Base-by-base conservation (phyloP, 2,888 invertebrate species). In the Amblyjoppa proteus region DNA sequence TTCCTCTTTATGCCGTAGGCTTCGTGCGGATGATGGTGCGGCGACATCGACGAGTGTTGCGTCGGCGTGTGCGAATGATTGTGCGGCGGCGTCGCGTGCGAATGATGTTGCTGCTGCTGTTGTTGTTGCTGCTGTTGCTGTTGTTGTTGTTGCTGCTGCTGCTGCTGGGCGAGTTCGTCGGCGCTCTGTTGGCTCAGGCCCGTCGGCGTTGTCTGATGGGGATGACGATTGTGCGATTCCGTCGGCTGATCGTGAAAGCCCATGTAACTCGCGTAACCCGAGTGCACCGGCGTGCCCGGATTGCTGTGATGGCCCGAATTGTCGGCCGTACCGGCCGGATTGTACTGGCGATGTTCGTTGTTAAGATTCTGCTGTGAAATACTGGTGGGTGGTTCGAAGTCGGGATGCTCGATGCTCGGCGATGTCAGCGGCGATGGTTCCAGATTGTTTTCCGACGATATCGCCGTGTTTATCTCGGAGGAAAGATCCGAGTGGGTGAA, bases 391-490 rank as follows among this genome's bases (percentile, higher is more conserved):
- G 97, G 97, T 91, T 97, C 97, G 93, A 97, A 97, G 94, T 97
- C 97, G 75, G 97, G 96, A 90, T 96, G 96, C 51, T 96, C 96
- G 88, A 96, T 94, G 89, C 95, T 96, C 31, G 97, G 97, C 61
- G 97, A 97, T 74, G 95, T 95, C 25, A 94, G 66, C 58, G 96
- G 95, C 88, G 96, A 96, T 13, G 96, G 96, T 66, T 97, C 96
- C 71, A 95, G 94, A 83, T 96, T 94, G 89, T 96, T 96, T 89
- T 96, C 96, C 38, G 96, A 96, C 84, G 97, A 96, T 90, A 97
- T 97, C 76, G 97, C 97, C 11, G 97, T 97, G 91, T 97, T 97
- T 91, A 97, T 97, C 92, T 97, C 97, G 81, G 96, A 96, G 83
- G 97, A 97, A 88, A 97, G 94, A 92, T 97, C 97, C 61, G 96